phyloP scores from a whole-genome alignment of 2,888 invertebrate genomes.

The Sphaerophoria rueppellii region DNA sequence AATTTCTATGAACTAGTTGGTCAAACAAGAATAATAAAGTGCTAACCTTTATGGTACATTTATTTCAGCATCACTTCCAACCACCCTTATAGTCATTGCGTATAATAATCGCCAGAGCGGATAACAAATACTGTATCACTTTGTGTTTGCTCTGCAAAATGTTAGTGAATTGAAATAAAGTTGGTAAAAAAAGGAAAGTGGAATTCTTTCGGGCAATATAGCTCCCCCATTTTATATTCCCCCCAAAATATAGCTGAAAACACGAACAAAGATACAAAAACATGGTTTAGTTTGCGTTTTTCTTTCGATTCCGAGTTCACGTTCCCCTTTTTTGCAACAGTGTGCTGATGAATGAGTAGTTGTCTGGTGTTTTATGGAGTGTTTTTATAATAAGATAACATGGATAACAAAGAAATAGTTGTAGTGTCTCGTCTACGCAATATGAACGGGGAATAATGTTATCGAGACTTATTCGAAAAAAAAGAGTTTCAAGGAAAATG shows the following conservation, averaged over 20 bases:
- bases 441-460: constrained; percentile 52
- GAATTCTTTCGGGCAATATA: not conserved
- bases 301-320: not conserved
- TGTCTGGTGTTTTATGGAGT: constrained; percentile 28
- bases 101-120: constrained; percentile 36
- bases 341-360: not conserved
- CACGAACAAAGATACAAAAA: no score
- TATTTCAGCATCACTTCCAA: constrained; percentile 48
- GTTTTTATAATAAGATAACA: constrained; percentile 68
- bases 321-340: not conserved
- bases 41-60: constrained; percentile 62
- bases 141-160: constrained; percentile 42
- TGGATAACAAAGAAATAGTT: constrained; percentile 53
- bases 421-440: constrained; percentile 18
- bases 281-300: not conserved
- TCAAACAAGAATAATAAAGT: constrained; percentile 49
- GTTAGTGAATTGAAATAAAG: not conserved
- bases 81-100: not conserved
- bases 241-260: no score
- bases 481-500: no score
- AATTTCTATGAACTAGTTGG: not conserved
- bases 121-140: constrained; percentile 59
- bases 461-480: constrained; percentile 1
- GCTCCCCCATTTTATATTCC: not conserved
- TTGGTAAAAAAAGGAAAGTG: not conserved